These are phyloP conservation scores for Neoaliturus tenellus DNA, from an alignment of 2,888 invertebrate genomes.

Conservation along the genomic window DNA sequence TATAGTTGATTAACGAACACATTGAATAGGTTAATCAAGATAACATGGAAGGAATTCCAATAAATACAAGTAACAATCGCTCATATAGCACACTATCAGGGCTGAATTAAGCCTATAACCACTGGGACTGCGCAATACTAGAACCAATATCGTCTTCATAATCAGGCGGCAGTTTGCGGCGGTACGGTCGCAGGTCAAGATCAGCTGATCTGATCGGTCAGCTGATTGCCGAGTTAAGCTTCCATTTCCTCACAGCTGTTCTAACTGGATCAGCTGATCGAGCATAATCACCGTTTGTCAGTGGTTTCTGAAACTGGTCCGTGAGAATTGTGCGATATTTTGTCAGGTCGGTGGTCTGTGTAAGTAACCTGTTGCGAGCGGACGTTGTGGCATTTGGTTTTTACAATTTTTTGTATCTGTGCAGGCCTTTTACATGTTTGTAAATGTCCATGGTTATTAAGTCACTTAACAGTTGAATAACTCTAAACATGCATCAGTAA, in stretches of 20 bases:
- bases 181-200: constrained; percentile 17
- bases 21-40: too few relatives aligned
- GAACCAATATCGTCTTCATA: constrained; percentile 5
- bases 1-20: too few relatives aligned
- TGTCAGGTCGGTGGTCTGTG: neutral
- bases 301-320: constrained; percentile 34
- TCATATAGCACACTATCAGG: neutral
- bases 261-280: neutral
- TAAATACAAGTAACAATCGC: too few relatives aligned
- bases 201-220: neutral
- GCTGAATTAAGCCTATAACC: neutral
- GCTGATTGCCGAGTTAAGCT: constrained; percentile 6
- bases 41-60: too few relatives aligned
- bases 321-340: constrained; percentile 25
- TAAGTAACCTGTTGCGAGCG: constrained; percentile 9
- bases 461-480: too few relatives aligned
- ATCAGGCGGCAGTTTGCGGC: neutral
- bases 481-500: too few relatives aligned
- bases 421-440: too few relatives aligned
- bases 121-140: neutral
- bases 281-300: constrained; percentile 31
- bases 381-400: constrained; percentile 8
- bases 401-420: too few relatives aligned
- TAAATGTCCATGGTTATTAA: too few relatives aligned
- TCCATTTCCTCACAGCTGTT: constrained; percentile 21